Evolutionary conservation across 2,797 vertebrate species (phyloP).

Genomic region (Brotula barbata): DNA sequence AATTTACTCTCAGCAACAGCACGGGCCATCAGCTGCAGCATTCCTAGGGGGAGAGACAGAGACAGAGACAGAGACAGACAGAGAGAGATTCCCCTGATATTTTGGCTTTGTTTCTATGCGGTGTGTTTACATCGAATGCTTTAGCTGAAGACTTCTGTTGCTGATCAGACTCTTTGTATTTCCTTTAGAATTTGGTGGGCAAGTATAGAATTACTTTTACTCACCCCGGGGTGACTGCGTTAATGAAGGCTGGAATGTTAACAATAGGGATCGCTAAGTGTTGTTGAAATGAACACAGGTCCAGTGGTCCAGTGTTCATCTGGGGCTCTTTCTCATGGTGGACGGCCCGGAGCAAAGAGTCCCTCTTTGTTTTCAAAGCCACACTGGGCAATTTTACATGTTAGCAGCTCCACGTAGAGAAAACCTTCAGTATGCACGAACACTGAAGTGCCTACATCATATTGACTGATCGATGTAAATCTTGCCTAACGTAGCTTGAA

Average conservation of each 20-base stretch:
- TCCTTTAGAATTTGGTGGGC: slow-evolving; percentile 44
- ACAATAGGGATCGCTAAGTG: slow-evolving; percentile 7
- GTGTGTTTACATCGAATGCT: slow-evolving; percentile 42
- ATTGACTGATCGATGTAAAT: slow-evolving; percentile 8
- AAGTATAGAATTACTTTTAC: slow-evolving; percentile 31
- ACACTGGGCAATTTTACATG: slow-evolving; percentile 49
- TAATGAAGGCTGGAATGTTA: slow-evolving; percentile 15
- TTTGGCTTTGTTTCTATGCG: neutral
- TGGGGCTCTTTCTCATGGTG: slow-evolving; percentile 51
- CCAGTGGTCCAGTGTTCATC: slow-evolving; percentile 28
- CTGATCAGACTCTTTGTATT: slow-evolving; percentile 66
- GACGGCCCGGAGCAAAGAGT: slow-evolving; percentile 10
- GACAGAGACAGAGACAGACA: slow-evolving; percentile 4
- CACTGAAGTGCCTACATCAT: no score
- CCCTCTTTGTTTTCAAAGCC: slow-evolving; percentile 43
- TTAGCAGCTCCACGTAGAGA: slow-evolving; percentile 10
- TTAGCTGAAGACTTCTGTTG: slow-evolving; percentile 65
- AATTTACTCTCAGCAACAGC: slow-evolving; percentile 62
- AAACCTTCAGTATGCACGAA: no score
- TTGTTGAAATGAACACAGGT: slow-evolving; percentile 21
- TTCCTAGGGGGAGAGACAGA: slow-evolving; percentile 29
- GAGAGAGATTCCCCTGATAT: neutral
- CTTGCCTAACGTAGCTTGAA: slow-evolving; percentile 63
- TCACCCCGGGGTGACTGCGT: slow-evolving; percentile 34
- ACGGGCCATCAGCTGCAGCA: slow-evolving; percentile 54